phyloP scores from a whole-genome alignment of 1,140 invertebrate species.

The Magallana gigas region DNA sequence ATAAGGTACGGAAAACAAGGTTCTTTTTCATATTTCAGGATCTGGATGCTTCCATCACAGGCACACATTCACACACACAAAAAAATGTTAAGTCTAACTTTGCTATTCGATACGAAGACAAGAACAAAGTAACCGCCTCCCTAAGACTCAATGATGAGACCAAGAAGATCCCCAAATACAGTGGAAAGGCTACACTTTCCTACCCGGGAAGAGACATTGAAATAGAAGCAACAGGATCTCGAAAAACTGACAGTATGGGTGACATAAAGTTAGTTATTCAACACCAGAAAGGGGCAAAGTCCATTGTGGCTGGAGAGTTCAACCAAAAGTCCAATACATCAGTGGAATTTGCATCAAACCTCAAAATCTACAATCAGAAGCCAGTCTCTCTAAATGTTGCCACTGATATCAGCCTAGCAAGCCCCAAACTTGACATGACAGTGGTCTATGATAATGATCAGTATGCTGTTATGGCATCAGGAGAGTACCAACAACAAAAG shows the following conservation, averaged over 20 bases:
- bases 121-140: slow-evolving; percentile 31
- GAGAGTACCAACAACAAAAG: slow-evolving; percentile 27
- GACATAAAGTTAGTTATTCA: slow-evolving; percentile 32
- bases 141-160: slow-evolving; percentile 44
- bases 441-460: slow-evolving; percentile 41
- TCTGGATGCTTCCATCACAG: slow-evolving; percentile 53
- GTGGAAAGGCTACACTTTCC: slow-evolving; percentile 38
- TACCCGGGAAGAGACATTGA: slow-evolving; percentile 45
- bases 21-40: slow-evolving; percentile 47
- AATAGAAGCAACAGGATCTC: slow-evolving; percentile 25
- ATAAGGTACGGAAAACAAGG: too few species aligned
- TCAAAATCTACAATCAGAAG: slow-evolving; percentile 36
- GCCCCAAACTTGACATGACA: slow-evolving; percentile 24
- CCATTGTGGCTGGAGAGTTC: slow-evolving; percentile 41
- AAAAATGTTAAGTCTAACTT: slow-evolving; percentile 43
- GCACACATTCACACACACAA: slow-evolving; percentile 52
- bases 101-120: slow-evolving; percentile 49
- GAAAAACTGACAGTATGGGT: slow-evolving; percentile 38
- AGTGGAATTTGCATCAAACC: slow-evolving; percentile 28
- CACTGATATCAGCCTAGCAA: background rate
- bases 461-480: slow-evolving; percentile 38
- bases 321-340: background rate
- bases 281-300: slow-evolving; percentile 42
- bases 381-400: slow-evolving; percentile 29
- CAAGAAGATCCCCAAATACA: slow-evolving; percentile 54